Conservation (phyloP, 2,113 vertebrate species). For the Hiodon tergisus region DNA sequence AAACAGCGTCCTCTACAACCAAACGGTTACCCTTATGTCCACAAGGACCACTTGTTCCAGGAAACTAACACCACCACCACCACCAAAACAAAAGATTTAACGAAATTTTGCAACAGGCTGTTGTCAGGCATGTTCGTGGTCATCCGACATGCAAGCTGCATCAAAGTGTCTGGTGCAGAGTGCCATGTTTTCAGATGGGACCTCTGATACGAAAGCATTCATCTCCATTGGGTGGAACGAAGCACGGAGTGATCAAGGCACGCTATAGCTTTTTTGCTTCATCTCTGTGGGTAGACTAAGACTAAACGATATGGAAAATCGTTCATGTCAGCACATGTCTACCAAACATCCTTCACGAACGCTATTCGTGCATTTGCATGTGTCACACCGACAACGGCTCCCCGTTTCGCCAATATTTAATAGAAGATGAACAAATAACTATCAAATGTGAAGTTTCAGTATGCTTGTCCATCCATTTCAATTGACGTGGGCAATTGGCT, state of each 20-base stretch:
- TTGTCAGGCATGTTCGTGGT: conserved; percentile 33
- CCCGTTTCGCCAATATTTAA: too few relatives aligned
- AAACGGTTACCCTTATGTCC: too few relatives aligned
- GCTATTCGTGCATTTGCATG: not conserved
- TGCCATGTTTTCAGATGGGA: conserved; percentile 46
- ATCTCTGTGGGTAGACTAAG: conserved; percentile 33
- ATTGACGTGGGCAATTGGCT: too few relatives aligned
- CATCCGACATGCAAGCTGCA: conserved; percentile 32
- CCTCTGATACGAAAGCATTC: conserved; percentile 43
- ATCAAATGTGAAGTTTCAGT: too few relatives aligned
- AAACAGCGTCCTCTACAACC: too few relatives aligned
- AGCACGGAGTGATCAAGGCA: conserved; percentile 44
- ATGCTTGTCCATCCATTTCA: too few relatives aligned
- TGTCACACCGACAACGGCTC: not conserved
- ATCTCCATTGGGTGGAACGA: conserved; percentile 50
- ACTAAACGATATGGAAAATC: conserved; percentile 41
- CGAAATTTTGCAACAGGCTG: conserved; percentile 11
- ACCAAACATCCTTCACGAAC: conserved; percentile 8
- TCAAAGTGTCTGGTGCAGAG: conserved; percentile 33
- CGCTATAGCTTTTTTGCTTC: conserved; percentile 42
- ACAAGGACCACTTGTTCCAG: too few relatives aligned
- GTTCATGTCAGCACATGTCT: conserved; percentile 44
- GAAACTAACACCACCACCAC: not conserved
- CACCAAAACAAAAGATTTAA: conserved; percentile 7
- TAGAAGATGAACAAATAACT: too few relatives aligned